These are phyloP conservation scores for Nemotelus nigrinus DNA, from an alignment of 2,888 invertebrate genomes.

Conservation along the genomic window DNA sequence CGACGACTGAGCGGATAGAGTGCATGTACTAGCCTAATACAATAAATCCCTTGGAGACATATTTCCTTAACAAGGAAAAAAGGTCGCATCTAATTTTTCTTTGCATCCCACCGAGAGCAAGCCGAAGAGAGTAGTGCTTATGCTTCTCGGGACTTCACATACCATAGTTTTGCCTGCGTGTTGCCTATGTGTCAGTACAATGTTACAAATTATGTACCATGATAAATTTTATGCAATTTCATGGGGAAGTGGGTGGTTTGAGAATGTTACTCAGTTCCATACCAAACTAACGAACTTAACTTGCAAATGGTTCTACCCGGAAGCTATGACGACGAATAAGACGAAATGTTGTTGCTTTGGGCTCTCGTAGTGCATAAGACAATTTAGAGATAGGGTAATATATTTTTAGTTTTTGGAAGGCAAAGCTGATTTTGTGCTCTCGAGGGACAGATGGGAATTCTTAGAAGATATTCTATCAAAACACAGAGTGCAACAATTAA, in stretches of 20 bases:
- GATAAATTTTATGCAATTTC: conserved; percentile 21
- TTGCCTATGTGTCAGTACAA: neutral
- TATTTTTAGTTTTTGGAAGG: too few relatives aligned
- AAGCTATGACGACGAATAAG: neutral
- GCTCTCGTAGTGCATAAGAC: neutral
- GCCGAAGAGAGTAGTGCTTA: neutral
- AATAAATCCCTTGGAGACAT: conserved; percentile 44
- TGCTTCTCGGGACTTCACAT: too few relatives aligned
- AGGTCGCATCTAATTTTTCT: conserved; percentile 40
- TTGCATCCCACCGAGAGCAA: conserved; percentile 14
- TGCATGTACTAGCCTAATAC: conserved; percentile 25
- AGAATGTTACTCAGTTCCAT: neutral
- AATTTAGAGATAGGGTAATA: neutral
- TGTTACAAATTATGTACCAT: conserved; percentile 29
- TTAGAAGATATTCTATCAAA: too few relatives aligned
- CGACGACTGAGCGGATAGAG: neutral
- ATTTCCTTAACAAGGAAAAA: conserved; percentile 43
- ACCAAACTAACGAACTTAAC: neutral
- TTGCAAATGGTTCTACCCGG: too few relatives aligned
- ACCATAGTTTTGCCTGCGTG: neutral
- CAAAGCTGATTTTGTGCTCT: too few relatives aligned
- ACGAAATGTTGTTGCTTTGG: neutral
- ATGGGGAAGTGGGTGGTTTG: conserved; percentile 6
- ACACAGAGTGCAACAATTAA: too few relatives aligned
- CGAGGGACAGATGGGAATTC: too few relatives aligned